Evolutionary conservation across 2,888 invertebrate genomes (phyloP).

Genomic region (Sphinx pinastri): DNA sequence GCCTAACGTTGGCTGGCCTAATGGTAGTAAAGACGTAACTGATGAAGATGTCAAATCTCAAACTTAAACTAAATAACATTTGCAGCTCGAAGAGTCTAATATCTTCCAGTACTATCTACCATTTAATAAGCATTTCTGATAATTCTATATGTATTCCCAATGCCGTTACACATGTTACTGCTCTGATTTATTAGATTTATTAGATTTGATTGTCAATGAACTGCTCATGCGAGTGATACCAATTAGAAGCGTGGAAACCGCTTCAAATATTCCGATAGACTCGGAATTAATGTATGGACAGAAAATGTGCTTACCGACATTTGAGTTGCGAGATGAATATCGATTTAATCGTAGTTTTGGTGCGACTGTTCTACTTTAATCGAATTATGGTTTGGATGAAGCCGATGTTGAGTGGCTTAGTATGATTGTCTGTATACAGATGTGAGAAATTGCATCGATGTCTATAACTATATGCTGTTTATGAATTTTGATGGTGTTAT

Average conservation of each 20-base stretch:
- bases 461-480: no score
- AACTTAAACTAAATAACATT: no score
- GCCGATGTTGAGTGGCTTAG: background rate
- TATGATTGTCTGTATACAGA: background rate
- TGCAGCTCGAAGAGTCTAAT: no score
- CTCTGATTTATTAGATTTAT: background rate
- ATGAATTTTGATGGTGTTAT: no score
- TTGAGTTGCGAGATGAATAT: background rate
- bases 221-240: constrained; percentile 6
- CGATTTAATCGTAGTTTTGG: constrained; percentile 12
- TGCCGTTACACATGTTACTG: background rate
- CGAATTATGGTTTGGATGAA: constrained; percentile 4
- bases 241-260: constrained; percentile 13
- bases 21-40: no score
- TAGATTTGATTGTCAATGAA: constrained; percentile 18
- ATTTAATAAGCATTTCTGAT: no score
- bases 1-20: no score
- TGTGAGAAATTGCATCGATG: no score
- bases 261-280: constrained; percentile 6
- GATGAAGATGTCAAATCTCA: no score
- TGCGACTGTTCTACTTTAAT: background rate
- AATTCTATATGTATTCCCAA: background rate
- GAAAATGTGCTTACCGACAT: constrained; percentile 15
- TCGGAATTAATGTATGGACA: background rate
- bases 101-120: no score